A percentile compares a stretch with the other conserved stretches of the same genome.
These are phyloP conservation scores for Sparidentex hasta DNA, from an alignment of 2,797 vertebrate genomes.

Conservation along the genomic window DNA sequence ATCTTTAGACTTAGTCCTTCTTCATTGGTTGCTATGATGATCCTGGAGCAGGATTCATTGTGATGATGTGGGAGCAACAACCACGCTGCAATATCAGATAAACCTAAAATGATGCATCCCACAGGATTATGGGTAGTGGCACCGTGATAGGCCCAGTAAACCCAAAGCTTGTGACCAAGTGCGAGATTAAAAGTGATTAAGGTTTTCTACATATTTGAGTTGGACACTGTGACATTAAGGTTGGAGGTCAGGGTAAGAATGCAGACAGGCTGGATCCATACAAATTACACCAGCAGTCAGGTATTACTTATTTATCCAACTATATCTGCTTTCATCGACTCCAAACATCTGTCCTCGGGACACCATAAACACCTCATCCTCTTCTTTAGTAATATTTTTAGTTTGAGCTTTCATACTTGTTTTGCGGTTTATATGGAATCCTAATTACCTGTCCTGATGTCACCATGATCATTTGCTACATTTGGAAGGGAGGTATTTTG, in stretches of 20 bases:
- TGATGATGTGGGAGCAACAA: too few species aligned
- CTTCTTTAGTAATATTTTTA: not conserved
- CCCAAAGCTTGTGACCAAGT: not conserved
- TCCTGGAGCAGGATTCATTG: too few species aligned
- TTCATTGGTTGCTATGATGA: too few species aligned
- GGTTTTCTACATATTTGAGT: not conserved
- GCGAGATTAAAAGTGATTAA: not conserved
- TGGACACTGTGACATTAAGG: not conserved
- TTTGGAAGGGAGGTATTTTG: not conserved
- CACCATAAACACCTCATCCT: not conserved
- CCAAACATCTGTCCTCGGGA: too few species aligned
- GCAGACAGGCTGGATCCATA: not conserved
- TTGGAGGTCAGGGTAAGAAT: not conserved
- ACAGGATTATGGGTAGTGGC: not conserved
- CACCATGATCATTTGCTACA: not conserved
- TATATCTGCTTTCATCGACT: too few species aligned
- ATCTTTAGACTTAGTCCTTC: too few species aligned
- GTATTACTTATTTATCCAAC: not conserved
- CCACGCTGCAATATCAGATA: too few species aligned
- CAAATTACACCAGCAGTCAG: not conserved
- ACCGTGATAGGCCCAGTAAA: not conserved
- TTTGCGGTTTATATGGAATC: slow-evolving; percentile 3
- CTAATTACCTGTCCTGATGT: not conserved
- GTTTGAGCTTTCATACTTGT: not conserved
- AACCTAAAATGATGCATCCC: not conserved